Base-by-base conservation (phyloP, 1,140 invertebrate genomes). In the Meloidogyne exigua region DNA sequence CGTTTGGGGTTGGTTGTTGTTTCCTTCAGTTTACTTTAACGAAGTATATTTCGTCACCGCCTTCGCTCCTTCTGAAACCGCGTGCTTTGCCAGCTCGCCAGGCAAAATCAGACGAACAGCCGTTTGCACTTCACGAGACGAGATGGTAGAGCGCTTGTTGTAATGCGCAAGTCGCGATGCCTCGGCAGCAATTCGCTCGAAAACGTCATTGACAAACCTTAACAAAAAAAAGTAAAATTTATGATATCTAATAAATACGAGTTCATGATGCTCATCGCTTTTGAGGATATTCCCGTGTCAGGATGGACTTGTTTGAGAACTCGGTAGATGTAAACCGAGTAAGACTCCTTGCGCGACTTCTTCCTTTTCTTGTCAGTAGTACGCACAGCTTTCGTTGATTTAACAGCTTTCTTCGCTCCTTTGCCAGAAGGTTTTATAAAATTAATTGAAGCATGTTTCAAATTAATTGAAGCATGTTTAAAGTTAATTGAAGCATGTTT, bases 131-230 rank as follows among this genome's bases (percentile, higher is more conserved):
- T 77, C 76, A 7, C 76, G 73, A 0, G 76, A 77, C 11, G 76
- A 77, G 76, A 77, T 77, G 9, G 76, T 77, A 7, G 76, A 77
- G 36, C 76, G 76, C 79, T 92, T 92, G 88, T 92, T 92, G 88
- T 92, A 92, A 75, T 92, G 91, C 9, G 91, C 90, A 75, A 93
- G 83, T 79, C 91, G 90, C 10, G 91, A 92, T 0, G 92, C 89
- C 87, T 93, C 92, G 11, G 90, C 88, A 39, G 91, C 91, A 63
- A 92, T 91, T 28, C 91, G 88, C 80, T 92, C 91, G 80, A 92
- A 92, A 72, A 92, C 91, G 81, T 92, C 91, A 70, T 90, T 89
- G 36, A 92, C 90, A 86, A 76, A 90, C 70, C 21, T 72, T 49
- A 18, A 49, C n/a, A 49, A 49, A 2, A 32, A 39, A 72, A 63